Conservation (phyloP, 2,888 invertebrate species). For the Lithophane semibrunnea region DNA sequence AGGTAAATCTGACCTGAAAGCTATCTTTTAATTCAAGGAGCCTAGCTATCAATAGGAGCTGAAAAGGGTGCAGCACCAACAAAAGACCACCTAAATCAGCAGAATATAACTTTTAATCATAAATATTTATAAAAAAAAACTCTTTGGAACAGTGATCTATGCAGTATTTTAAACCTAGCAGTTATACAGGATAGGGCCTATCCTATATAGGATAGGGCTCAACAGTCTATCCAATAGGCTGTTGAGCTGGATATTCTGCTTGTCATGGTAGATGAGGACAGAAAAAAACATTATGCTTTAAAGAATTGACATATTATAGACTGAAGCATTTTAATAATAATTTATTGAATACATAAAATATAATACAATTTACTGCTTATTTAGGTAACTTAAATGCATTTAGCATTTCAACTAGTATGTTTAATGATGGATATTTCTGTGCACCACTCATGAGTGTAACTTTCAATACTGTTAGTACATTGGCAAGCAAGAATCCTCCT, state of each 20-base stretch:
- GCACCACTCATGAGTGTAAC: slow-evolving; percentile 80
- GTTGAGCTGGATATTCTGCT: neutral
- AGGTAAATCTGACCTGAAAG: neutral
- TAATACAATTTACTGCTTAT: slow-evolving; percentile 57
- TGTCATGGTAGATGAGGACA: neutral
- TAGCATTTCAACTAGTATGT: slow-evolving; percentile 77
- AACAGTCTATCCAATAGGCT: no score
- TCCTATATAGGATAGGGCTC: no score
- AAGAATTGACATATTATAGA: neutral
- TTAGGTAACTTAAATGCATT: slow-evolving; percentile 79
- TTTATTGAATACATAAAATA: slow-evolving; percentile 41
- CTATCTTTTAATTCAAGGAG: neutral
- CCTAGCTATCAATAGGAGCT: neutral
- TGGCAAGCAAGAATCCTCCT: slow-evolving; percentile 90
- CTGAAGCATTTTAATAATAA: slow-evolving; percentile 14
- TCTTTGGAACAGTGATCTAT: neutral
- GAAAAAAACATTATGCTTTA: neutral
- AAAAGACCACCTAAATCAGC: neutral
- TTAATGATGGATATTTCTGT: slow-evolving; percentile 81
- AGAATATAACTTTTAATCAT: neutral
- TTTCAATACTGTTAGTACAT: slow-evolving; percentile 89
- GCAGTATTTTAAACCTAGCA: neutral
- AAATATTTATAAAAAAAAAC: no score
- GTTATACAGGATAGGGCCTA: no score
- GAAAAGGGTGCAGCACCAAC: neutral